Base-by-base conservation (phyloP, 1,140 invertebrate species). In the Pemphigus obesinymphae region DNA sequence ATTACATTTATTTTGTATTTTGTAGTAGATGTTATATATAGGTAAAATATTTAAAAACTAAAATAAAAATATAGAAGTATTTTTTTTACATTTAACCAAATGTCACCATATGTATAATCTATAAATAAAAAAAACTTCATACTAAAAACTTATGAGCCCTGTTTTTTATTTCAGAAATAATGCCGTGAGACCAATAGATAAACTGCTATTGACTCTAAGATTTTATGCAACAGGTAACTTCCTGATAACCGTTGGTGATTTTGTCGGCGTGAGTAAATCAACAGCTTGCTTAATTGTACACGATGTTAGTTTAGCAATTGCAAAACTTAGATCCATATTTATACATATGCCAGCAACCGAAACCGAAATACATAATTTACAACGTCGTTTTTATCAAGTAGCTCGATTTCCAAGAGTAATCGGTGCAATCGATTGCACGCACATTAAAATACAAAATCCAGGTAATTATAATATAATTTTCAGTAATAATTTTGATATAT, bases 361-460 rank as follows among this genome's bases (percentile, higher is more conserved):
- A 76, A 83, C 83, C 68, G 84, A 85, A 82, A 83, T 84, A 20
- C 3, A 8, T 29, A 58, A 26, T 82, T 70, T 82, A n/a, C 84
- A 84, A 83, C 23, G 73, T 40, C 29, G 85, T 45, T 87, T 87
- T 84, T 87, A 84, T 83, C 66, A 82, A 26, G 85, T 86, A 17
- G 85, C 85, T 20, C 23, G 81, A 75, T 87, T 88, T 84, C 86
- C 87, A n/a, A 83, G 85, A 70, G 87, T 88, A 43, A 80, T 87
- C 40, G 88, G 87, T 63, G 85, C 85, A 37, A 84, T 89, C 45
- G 87, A 88, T 84, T 85, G 88, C 29, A 88, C 86, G 34, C 86
- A 87, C 70, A 84, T 82, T 72, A 86, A 87, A 26, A 86, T 87
- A 20, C 84, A 85, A 84, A 83, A 85, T 20, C 85, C 86, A 66